Conservation (phyloP, 1,140 invertebrate genomes). For the Brachionus plicatilis region DNA sequence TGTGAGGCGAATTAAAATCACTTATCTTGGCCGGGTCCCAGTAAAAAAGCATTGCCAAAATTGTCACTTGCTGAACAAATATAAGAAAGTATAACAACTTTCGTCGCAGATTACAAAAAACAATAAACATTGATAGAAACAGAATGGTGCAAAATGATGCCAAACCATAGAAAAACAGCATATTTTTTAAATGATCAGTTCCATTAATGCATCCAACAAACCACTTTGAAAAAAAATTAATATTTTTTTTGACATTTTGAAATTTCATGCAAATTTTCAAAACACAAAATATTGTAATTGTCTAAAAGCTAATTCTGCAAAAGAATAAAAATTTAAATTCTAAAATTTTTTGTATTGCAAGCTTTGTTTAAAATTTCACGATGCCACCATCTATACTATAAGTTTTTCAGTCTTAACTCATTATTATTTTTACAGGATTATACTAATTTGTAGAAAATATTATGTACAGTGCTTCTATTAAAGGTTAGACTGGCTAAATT, state of each 20-base stretch:
- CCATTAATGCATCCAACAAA: background rate
- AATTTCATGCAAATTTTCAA: too few relatives aligned
- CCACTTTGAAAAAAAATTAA: conserved; percentile 5
- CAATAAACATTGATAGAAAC: background rate
- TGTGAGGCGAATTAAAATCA: background rate
- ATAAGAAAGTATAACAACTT: background rate
- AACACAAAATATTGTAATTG: background rate
- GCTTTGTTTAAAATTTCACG: too few relatives aligned
- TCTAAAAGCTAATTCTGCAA: background rate
- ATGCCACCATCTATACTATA: too few relatives aligned
- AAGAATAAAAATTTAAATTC: too few relatives aligned
- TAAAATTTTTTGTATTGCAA: too few relatives aligned
- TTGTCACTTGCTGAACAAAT: background rate
- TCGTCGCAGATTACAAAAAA: background rate
- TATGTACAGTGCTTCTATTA: too few relatives aligned
- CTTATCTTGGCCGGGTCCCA: background rate
- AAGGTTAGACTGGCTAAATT: too few relatives aligned
- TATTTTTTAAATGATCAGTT: background rate
- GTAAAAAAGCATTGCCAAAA: background rate
- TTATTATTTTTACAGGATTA: too few relatives aligned
- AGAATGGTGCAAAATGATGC: background rate
- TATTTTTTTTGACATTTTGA: background rate
- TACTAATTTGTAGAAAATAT: too few relatives aligned
- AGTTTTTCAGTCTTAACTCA: too few relatives aligned
- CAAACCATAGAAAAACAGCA: conserved; percentile 7